Conservation (phyloP, 64 coral and sea anemone genomes). For the Stichodactyla helianthus region DNA sequence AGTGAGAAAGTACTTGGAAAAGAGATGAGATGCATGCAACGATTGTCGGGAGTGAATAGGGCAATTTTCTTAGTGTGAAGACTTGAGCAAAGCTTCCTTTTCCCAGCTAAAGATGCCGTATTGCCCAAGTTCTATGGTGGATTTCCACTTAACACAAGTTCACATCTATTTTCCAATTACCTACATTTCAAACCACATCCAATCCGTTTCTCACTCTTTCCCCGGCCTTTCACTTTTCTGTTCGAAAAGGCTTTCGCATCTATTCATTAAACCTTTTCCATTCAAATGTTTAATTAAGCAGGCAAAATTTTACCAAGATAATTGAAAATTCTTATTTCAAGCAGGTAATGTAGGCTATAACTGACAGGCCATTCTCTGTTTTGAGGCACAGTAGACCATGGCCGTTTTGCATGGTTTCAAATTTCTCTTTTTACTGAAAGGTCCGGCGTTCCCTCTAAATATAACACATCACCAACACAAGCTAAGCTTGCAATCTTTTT, state of each 20-base stretch:
- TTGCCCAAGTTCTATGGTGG: neutral
- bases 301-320: neutral
- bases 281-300: conserved; percentile 12
- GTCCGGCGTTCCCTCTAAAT: neutral
- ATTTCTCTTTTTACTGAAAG: neutral
- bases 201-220: neutral
- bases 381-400: neutral
- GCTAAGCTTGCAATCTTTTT: neutral
- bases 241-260: neutral
- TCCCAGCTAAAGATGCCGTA: neutral
- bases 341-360: neutral
- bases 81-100: neutral
- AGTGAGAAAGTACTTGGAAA: conserved; percentile 11
- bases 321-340: conserved; percentile 1
- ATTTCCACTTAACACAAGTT: conserved; percentile 3
- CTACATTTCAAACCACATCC: neutral
- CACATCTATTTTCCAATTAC: neutral
- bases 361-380: neutral
- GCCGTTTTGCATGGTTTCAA: conserved; percentile 7
- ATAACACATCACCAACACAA: conserved; percentile 6
- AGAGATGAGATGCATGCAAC: neutral
- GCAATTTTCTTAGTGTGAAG: neutral
- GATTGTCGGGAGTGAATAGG: neutral
- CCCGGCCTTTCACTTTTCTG: neutral
- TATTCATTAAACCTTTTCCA: conserved; percentile 1